These are phyloP conservation scores for Theocolax elegans DNA, from an alignment of 1,140 invertebrate genomes.

Conservation along the genomic window DNA sequence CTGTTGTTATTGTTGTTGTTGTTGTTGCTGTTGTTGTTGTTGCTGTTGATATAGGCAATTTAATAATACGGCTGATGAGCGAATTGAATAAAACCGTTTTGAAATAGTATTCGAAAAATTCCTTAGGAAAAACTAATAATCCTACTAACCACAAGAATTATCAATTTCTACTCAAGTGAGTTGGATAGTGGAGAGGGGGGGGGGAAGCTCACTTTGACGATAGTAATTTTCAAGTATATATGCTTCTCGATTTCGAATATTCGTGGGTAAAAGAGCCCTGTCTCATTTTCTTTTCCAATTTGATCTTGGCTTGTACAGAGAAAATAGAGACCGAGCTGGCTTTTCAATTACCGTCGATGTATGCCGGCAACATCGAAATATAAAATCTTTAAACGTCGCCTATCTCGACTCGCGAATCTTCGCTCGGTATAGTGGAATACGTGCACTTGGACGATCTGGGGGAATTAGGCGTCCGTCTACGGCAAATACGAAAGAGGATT, in stretches of 20 bases:
- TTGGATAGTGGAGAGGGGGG: too few relatives aligned
- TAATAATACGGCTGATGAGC: too few relatives aligned
- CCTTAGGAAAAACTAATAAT: too few relatives aligned
- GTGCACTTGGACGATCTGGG: conserved; percentile 5
- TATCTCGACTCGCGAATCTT: not conserved
- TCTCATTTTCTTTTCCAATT: conserved; percentile 29
- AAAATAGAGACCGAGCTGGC: not conserved
- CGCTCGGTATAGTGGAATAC: not conserved
- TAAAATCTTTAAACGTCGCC: conserved; percentile 20
- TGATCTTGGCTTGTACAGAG: not conserved
- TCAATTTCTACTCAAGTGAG: too few relatives aligned
- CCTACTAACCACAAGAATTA: too few relatives aligned
- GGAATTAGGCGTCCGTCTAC: not conserved
- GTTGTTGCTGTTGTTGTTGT: too few relatives aligned
- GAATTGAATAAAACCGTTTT: too few relatives aligned
- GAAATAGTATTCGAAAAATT: too few relatives aligned
- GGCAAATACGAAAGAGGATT: conserved; percentile 3
- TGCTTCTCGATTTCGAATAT: not conserved
- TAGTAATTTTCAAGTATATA: not conserved
- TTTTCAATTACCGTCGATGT: conserved; percentile 31
- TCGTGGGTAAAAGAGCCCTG: not conserved
- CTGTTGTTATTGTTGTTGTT: too few relatives aligned
- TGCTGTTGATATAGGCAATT: too few relatives aligned
- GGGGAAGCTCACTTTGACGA: too few relatives aligned
- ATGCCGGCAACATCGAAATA: not conserved